Evolutionary conservation across 2,113 vertebrate genomes (phyloP).

Genomic region (Edolisoma coerulescens): DNA sequence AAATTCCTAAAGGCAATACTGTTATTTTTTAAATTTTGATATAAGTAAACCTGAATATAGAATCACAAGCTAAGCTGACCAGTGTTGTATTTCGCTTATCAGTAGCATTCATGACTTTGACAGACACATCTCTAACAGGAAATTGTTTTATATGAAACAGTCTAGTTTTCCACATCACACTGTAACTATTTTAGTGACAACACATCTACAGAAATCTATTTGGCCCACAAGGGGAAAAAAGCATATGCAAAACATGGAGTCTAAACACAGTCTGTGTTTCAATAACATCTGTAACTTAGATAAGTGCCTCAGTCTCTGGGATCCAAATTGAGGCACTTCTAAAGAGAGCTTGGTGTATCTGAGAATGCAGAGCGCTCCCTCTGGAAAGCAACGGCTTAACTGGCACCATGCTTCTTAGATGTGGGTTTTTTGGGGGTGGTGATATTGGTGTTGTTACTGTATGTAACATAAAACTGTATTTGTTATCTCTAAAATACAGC

Average conservation of each 20-base stretch:
- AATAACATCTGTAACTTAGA: not conserved
- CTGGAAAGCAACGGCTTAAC: not conserved
- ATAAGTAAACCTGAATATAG: not conserved
- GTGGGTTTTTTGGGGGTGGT: accelerated
- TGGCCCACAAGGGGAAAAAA: not conserved
- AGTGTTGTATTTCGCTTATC: not conserved
- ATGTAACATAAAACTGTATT: not conserved
- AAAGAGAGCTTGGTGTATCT: not conserved
- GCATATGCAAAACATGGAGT: not conserved
- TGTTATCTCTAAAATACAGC: not conserved
- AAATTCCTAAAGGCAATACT: not conserved
- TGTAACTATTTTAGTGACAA: not conserved
- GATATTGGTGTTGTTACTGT: not conserved
- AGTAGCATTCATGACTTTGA: not conserved
- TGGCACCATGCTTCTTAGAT: not conserved
- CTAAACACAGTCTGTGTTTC: not conserved
- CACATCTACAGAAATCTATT: not conserved
- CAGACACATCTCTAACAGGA: not conserved
- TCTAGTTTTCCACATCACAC: not conserved
- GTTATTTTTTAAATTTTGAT: not conserved
- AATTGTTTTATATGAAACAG: slow-evolving; percentile 16
- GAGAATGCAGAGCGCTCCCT: not conserved
- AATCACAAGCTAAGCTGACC: not conserved
- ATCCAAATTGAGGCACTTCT: not conserved
- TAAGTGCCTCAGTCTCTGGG: not conserved